Conservation (phyloP, 2,113 vertebrate species). For the Charina bottae region DNA sequence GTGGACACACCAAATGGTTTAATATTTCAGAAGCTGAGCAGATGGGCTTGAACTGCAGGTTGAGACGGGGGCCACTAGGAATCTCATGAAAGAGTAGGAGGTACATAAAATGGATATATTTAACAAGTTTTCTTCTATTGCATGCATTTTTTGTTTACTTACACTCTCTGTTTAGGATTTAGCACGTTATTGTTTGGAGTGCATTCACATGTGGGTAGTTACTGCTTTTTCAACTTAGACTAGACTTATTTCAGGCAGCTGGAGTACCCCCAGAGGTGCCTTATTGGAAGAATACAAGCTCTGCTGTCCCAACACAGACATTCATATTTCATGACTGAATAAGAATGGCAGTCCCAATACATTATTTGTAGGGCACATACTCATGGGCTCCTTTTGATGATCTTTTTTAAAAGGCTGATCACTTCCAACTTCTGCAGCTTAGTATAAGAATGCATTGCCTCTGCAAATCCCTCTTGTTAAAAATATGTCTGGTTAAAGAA, state of each 20-base stretch:
- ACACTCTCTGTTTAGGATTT: not conserved
- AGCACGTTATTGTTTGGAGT: not conserved
- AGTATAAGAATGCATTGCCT: not conserved
- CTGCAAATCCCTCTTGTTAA: not conserved
- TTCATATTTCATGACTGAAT: not conserved
- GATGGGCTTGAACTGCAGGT: not conserved
- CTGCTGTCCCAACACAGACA: not conserved
- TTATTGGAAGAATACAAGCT: not conserved
- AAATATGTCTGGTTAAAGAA: not conserved
- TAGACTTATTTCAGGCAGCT: not conserved
- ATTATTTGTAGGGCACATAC: not conserved
- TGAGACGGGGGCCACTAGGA: not conserved
- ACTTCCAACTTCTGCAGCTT: not conserved
- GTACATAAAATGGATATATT: not conserved
- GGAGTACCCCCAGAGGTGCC: not conserved
- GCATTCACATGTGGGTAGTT: not conserved
- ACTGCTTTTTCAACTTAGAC: not conserved
- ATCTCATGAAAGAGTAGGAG: not conserved
- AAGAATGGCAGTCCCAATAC: not conserved
- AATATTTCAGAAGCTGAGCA: not conserved
- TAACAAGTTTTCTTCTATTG: too few relatives aligned
- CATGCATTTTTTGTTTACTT: not conserved
- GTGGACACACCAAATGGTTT: not conserved
- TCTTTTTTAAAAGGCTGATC: not conserved
- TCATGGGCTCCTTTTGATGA: not conserved